Evolutionary conservation across 2,797 vertebrate species (phyloP), one percentile per base, ranked within the genome.

Genomic region (Sardinella longiceps): DNA sequence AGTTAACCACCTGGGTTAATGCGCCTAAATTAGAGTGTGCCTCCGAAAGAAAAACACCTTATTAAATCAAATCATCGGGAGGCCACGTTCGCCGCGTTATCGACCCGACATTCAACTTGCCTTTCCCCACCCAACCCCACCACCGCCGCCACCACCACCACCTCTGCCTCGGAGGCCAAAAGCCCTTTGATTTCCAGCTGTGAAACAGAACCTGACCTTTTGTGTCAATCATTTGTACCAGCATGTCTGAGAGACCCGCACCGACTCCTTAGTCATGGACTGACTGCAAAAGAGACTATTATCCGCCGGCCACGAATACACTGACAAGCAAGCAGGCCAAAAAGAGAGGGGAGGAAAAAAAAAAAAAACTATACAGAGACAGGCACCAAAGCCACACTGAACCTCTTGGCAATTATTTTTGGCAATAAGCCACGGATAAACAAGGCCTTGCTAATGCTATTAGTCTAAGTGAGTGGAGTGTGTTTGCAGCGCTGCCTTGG

Each of bases 331-430:
- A 83, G 43, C 80, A 43, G 12, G 63, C 80, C 39, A 58, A 80
- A 66, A 11, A 77, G 84, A 18, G 74, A 53, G 18, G 20, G 4
- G 18, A 70, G n/a, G n/a, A 70, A 70, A 70, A 77, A 77, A 39
- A 39, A 5, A 14, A 20, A 20, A 56, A 56, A 25, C n/a, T 60
- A 7, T n/a, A 60, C n/a, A 2, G 56, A 60, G 56, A 6, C n/a
- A n/a, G n/a, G n/a, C n/a, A n/a, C 45, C 43, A 39, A 70, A 85
- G 60, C 25, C 58, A 53, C 85, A 81, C 25, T 23, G 66, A 81
- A 48, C 77, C 51, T 46, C 51, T 45, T 23, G 39, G 28, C 84
- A 89, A 88, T 89, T 89, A 89, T 87, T 85, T 85, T 53, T 85
- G 70, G 37, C 45, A 81, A 84, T 81, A 87, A 74, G 84, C 39